Evolutionary conservation across 2,113 vertebrate species (phyloP), one percentile per base, ranked within the genome.

Genomic region (Catharus bicknelli): DNA sequence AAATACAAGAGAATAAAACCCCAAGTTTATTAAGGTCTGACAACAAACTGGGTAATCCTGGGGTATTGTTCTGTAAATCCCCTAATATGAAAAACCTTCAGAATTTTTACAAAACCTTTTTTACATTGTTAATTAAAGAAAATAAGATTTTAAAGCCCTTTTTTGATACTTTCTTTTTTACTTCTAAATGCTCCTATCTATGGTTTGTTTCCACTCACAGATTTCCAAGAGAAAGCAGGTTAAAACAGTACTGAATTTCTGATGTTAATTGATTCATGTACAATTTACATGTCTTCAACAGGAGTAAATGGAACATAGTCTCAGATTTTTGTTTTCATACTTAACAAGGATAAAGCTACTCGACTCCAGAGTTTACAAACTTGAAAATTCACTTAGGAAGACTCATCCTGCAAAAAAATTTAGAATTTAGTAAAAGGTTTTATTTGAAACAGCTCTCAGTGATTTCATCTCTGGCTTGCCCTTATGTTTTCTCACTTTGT

Each of bases 11-110:
- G 69, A 76, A 68, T 68, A 78, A 82, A 83, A 9, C 0, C n/a
- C 42, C 36, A 86, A 48, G 20, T 93, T 97, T 92, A 77, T 94
- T 94, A 91, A 77, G 42, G 67, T 82, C 62, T 89, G 50, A 89
- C 64, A 88, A 81, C 55, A 80, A 27, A 77, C 51, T 69, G 25
- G 32, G 18, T 88, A 77, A 81, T 96, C 43, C 58, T 64, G 20
- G 15, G 43, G 10, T 67, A 73, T 86, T 91, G 89, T 82, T 87
- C 61, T 94, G 68, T 86, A 48, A 83, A 23, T 86, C 34, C 14
- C 6, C 50, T 79, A 76, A 67, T 75, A 29, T 25, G 40, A 55
- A 85, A 74, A 76, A 81, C 23, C 9, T 43, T 88, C 9, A 25
- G 42, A 83, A 76, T 77, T 88, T 86, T 88, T 76, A 57, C 54